Conservation (phyloP, 2,888 invertebrate species). For the Thecocarcelia acutangulata region DNA sequence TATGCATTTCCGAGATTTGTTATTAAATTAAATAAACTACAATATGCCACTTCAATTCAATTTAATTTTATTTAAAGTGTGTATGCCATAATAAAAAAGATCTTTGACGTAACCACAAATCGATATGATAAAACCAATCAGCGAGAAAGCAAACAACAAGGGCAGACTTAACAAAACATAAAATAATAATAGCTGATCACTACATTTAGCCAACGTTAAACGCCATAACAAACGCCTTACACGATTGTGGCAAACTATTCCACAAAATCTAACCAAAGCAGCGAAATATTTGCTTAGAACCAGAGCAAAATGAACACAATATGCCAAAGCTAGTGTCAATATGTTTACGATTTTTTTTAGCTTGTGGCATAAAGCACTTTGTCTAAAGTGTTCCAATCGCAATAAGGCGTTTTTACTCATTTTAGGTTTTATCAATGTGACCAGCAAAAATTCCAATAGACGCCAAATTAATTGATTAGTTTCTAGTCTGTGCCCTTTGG, state of each 20-base stretch:
- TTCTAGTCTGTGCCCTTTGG: too few species aligned
- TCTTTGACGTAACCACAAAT: slow-evolving; percentile 62
- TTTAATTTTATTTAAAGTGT: slow-evolving; percentile 30
- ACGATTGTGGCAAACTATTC: slow-evolving; percentile 70
- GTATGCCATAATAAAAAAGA: slow-evolving; percentile 20
- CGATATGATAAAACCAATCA: slow-evolving; percentile 72
- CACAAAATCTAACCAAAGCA: background rate
- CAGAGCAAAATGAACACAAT: background rate
- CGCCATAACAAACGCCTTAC: slow-evolving; percentile 75
- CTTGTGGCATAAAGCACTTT: slow-evolving; percentile 44
- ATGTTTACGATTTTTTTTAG: slow-evolving; percentile 40
- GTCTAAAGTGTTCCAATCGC: slow-evolving; percentile 39
- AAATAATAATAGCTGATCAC: slow-evolving; percentile 72
- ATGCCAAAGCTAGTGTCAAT: background rate
- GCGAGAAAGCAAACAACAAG: slow-evolving; percentile 72
- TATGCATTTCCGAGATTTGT: slow-evolving; percentile 46
- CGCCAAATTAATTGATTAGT: slow-evolving; percentile 15
- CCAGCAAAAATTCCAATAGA: slow-evolving; percentile 18
- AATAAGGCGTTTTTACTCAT: slow-evolving; percentile 15
- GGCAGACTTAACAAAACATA: slow-evolving; percentile 72
- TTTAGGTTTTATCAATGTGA: slow-evolving; percentile 4
- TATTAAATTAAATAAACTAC: slow-evolving; percentile 23
- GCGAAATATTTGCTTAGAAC: background rate
- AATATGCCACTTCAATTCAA: slow-evolving; percentile 13
- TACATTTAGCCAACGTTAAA: slow-evolving; percentile 74